Evolutionary conservation across 2,797 vertebrate genomes (phyloP).

Genomic region (Aselliscus stoliczkanus): DNA sequence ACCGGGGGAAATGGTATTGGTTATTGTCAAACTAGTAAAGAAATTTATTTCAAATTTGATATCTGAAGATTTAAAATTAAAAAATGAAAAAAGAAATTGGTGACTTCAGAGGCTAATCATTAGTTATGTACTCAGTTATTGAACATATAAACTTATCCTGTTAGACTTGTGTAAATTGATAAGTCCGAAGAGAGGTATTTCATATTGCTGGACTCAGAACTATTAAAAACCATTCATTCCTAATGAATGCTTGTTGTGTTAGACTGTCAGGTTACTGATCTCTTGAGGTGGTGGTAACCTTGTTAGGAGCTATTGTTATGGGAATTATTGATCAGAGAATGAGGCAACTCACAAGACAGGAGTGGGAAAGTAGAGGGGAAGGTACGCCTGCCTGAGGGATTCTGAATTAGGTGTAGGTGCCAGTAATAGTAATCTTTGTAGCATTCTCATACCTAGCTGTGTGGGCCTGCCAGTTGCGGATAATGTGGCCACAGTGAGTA

Average conservation of each 20-base stretch:
- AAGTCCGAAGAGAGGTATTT: background rate
- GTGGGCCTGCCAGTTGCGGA: background rate
- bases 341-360: background rate
- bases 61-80: background rate
- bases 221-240: background rate
- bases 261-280: background rate
- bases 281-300: background rate
- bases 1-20: background rate
- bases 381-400: background rate
- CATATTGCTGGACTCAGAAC: background rate
- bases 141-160: background rate
- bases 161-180: background rate
- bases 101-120: background rate
- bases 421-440: background rate
- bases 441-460: background rate
- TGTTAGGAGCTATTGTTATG: background rate
- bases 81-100: background rate
- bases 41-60: background rate
- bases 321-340: background rate
- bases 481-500: background rate
- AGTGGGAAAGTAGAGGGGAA: background rate
- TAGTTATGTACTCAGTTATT: background rate
- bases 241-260: background rate
- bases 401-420: background rate
- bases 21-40: slow-evolving; percentile 7